Evolutionary conservation across 2,113 vertebrate species (phyloP).

Genomic region (Chlamydotis undulata): DNA sequence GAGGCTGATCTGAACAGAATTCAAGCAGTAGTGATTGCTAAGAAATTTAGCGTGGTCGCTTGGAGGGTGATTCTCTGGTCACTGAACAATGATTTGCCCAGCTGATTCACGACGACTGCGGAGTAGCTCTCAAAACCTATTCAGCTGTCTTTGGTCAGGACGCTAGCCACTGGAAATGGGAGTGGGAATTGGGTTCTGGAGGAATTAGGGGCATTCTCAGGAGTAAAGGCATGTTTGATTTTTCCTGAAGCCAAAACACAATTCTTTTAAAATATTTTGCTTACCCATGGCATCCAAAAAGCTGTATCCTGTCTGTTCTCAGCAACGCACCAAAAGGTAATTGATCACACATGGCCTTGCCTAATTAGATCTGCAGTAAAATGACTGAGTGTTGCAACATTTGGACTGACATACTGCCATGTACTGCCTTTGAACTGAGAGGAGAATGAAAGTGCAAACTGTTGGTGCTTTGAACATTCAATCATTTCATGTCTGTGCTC

Average conservation of each 20-base stretch:
- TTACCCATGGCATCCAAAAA: neutral
- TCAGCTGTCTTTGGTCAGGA: neutral
- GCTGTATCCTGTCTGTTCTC: neutral
- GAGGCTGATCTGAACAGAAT: neutral
- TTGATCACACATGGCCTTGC: neutral
- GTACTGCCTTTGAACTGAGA: constrained; percentile 64
- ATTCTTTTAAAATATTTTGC: neutral
- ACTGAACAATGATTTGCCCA: neutral
- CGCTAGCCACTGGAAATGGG: neutral
- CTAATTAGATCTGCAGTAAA: constrained; percentile 45
- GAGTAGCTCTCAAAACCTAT: neutral
- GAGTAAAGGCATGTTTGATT: neutral
- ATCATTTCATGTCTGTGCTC: constrained; percentile 68
- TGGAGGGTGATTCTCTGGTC: constrained; percentile 21
- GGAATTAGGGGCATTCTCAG: neutral
- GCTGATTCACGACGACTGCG: neutral
- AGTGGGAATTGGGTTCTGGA: neutral
- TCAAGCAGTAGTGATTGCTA: neutral
- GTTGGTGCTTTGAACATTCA: constrained; percentile 70
- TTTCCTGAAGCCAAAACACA: neutral
- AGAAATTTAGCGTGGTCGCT: neutral
- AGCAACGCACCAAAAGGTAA: neutral
- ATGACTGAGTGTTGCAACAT: constrained; percentile 73
- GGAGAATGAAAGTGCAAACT: constrained; percentile 51
- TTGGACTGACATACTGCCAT: constrained; percentile 62